Evolutionary conservation across 2,888 invertebrate species (phyloP).

Genomic region (Cephus pulcher): DNA sequence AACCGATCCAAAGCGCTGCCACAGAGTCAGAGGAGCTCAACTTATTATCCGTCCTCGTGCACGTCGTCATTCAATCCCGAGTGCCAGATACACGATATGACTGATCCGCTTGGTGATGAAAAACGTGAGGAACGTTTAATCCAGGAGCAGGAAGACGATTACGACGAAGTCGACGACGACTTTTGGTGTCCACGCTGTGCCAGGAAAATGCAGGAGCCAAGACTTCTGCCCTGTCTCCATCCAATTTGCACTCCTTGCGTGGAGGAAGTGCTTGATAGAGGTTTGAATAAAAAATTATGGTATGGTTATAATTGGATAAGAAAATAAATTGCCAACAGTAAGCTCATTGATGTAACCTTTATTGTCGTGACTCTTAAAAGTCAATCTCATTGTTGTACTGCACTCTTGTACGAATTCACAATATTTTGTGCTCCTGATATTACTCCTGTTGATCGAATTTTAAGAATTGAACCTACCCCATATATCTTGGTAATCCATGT

Average conservation of each 20-base stretch:
- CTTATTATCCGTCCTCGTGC: neutral
- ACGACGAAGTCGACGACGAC: slow-evolving; percentile 21
- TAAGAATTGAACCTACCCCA: neutral
- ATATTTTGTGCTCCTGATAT: neutral
- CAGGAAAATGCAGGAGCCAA: slow-evolving; percentile 56
- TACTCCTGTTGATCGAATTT: neutral
- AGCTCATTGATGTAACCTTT: neutral
- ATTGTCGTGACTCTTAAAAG: neutral
- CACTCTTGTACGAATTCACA: neutral
- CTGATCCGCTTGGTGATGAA: neutral
- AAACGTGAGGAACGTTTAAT: neutral
- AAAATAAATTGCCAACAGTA: neutral
- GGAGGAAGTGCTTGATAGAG: slow-evolving; percentile 31
- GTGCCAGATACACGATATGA: neutral
- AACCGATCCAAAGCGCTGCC: neutral
- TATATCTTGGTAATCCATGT: neutral
- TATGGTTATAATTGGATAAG: neutral
- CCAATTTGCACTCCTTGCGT: slow-evolving; percentile 56
- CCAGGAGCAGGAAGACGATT: neutral
- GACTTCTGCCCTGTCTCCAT: slow-evolving; percentile 58
- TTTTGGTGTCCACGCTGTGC: slow-evolving; percentile 54
- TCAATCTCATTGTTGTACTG: neutral
- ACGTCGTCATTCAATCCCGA: neutral
- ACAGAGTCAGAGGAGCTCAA: slow-evolving; percentile 1
- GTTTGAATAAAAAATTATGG: neutral